A percentile compares a stretch with the other conserved stretches of the same genome.
Conservation (phyloP, 2,113 vertebrate genomes). For the Leptobrachium leishanense region DNA sequence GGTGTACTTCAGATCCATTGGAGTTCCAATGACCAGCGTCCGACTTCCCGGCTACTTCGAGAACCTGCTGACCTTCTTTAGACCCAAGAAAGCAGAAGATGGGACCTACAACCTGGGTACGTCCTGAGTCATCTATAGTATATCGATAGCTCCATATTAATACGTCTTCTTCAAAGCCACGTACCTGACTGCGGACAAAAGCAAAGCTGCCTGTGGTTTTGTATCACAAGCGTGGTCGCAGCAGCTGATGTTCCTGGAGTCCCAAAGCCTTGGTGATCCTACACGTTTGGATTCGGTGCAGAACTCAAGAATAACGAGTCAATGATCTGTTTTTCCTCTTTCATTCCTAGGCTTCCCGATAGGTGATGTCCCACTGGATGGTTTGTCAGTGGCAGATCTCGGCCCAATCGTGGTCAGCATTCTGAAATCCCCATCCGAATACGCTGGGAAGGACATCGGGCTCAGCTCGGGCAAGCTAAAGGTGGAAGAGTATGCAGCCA, state of each 20-base stretch:
- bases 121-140: not conserved
- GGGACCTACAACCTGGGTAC: slow-evolving; percentile 61
- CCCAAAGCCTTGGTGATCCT: too few species aligned
- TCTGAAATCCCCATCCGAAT: slow-evolving; percentile 59
- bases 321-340: too few species aligned
- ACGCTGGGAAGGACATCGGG: slow-evolving; percentile 52
- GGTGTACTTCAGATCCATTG: slow-evolving; percentile 56
- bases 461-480: slow-evolving; percentile 65
- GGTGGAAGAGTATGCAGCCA: slow-evolving; percentile 42
- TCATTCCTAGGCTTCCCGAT: slow-evolving; percentile 59
- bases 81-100: slow-evolving; percentile 47
- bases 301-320: too few species aligned
- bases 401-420: slow-evolving; percentile 61
- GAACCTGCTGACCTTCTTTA: slow-evolving; percentile 66
- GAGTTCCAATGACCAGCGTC: slow-evolving; percentile 58
- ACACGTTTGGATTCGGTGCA: too few species aligned
- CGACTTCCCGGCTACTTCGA: slow-evolving; percentile 61
- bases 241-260: too few species aligned
- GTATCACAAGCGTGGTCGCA: too few species aligned
- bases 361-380: slow-evolving; percentile 61
- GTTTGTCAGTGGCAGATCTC: slow-evolving; percentile 62
- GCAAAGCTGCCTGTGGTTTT: too few species aligned
- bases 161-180: too few species aligned
- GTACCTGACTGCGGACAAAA: too few species aligned
- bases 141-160: too few species aligned